Evolutionary conservation across 2,113 vertebrate species (phyloP).

Genomic region (Camelus dromedarius): DNA sequence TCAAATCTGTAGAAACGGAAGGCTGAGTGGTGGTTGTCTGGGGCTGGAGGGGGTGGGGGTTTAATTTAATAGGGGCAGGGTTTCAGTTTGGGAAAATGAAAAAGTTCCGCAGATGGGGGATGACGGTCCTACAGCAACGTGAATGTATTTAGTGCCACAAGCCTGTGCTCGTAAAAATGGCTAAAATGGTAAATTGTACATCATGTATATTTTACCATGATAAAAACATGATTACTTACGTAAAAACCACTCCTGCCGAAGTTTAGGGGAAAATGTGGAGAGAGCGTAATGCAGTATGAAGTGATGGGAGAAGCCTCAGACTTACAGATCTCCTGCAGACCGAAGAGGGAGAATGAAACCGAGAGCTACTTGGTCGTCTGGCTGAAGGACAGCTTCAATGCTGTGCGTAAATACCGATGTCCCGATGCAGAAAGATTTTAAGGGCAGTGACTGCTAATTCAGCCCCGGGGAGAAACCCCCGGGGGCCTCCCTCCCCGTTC

Average conservation of each 20-base stretch:
- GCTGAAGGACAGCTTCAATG: conserved; percentile 48
- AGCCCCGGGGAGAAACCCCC: neutral
- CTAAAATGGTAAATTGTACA: neutral
- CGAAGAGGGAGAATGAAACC: neutral
- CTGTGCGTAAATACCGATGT: neutral
- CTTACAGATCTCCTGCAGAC: conserved; percentile 4
- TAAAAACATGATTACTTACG: neutral
- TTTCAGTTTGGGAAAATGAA: rapidly evolving
- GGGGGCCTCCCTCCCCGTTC: rapidly evolving
- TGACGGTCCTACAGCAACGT: rapidly evolving
- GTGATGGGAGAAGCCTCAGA: neutral
- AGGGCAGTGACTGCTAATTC: neutral
- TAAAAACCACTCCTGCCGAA: neutral
- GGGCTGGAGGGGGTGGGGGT: rapidly evolving
- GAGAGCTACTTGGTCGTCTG: conserved; percentile 52
- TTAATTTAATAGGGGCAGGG: rapidly evolving
- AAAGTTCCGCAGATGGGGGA: rapidly evolving
- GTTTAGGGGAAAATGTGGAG: neutral
- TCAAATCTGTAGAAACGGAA: no score
- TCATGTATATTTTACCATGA: neutral
- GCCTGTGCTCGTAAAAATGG: rapidly evolving
- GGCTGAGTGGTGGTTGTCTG: rapidly evolving
- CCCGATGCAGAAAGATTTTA: neutral
- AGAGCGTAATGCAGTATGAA: neutral
- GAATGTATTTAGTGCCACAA: rapidly evolving